Conservation (phyloP, 2,888 invertebrate species). For the Osedax frankpressi region DNA sequence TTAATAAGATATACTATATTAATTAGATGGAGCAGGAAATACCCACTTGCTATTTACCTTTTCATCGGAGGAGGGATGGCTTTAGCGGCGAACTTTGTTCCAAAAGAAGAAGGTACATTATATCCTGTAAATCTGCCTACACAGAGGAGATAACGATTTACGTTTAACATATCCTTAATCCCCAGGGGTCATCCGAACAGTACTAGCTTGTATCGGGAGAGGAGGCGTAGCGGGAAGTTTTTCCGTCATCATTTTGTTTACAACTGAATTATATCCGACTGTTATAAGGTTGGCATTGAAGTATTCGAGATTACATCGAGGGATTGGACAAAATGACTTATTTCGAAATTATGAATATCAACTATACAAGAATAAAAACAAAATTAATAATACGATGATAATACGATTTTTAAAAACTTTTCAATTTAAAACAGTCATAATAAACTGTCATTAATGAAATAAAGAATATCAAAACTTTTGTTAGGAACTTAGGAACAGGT, state of each 20-base stretch:
- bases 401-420: too few species aligned
- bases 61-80: slow-evolving; percentile 45
- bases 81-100: slow-evolving; percentile 43
- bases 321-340: too few species aligned
- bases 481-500: slow-evolving; percentile 45
- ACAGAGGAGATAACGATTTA: too few species aligned
- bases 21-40: slow-evolving; percentile 39
- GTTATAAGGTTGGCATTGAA: slow-evolving; percentile 36
- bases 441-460: background rate
- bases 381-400: too few species aligned
- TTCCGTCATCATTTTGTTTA: slow-evolving; percentile 45
- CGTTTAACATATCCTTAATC: too few species aligned
- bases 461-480: slow-evolving; percentile 9
- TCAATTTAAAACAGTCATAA: too few species aligned
- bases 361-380: too few species aligned
- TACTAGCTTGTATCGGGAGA: slow-evolving; percentile 44
- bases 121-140: background rate
- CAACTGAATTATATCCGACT: slow-evolving; percentile 43
- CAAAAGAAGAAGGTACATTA: slow-evolving; percentile 22
- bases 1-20: too few species aligned
- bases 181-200: slow-evolving; percentile 20
- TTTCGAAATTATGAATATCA: too few species aligned
- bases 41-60: slow-evolving; percentile 47
- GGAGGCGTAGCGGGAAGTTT: slow-evolving; percentile 48
- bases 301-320: too few species aligned